These are phyloP conservation scores for Polyploca ridens DNA, from an alignment of 2,888 invertebrate genomes.

Conservation along the genomic window DNA sequence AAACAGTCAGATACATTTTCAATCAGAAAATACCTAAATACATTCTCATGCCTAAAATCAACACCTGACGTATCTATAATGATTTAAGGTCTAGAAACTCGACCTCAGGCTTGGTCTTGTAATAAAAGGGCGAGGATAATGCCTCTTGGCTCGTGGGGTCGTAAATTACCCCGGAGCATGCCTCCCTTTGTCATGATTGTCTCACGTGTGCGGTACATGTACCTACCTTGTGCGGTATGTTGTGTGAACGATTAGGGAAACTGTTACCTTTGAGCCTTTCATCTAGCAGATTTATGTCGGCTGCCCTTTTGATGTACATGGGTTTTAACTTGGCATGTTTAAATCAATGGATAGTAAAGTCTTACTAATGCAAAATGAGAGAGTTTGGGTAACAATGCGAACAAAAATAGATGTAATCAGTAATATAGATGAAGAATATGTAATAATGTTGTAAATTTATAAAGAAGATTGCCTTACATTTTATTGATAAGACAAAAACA, in stretches of 20 bases:
- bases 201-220: constrained; percentile 24
- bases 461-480: too few relatives aligned
- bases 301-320: not conserved
- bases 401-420: too few relatives aligned
- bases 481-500: too few relatives aligned
- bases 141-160: constrained; percentile 39
- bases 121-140: constrained; percentile 41
- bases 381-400: too few relatives aligned
- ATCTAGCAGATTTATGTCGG: not conserved
- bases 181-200: constrained; percentile 50
- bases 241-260: constrained; percentile 10
- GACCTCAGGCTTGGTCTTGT: constrained; percentile 38
- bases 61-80: constrained; percentile 24
- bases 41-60: not conserved
- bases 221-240: not conserved
- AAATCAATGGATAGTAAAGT: not conserved
- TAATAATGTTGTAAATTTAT: too few relatives aligned
- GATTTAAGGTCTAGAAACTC: constrained; percentile 9
- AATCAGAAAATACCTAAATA: not conserved
- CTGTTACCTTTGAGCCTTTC: constrained; percentile 13
- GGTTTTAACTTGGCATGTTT: not conserved
- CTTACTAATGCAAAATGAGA: not conserved
- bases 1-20: too few relatives aligned
- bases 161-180: constrained; percentile 54
- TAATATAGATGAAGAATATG: too few relatives aligned